phyloP scores from a whole-genome alignment of 2,797 vertebrate genomes.

The Chiloscyllium punctatum region DNA sequence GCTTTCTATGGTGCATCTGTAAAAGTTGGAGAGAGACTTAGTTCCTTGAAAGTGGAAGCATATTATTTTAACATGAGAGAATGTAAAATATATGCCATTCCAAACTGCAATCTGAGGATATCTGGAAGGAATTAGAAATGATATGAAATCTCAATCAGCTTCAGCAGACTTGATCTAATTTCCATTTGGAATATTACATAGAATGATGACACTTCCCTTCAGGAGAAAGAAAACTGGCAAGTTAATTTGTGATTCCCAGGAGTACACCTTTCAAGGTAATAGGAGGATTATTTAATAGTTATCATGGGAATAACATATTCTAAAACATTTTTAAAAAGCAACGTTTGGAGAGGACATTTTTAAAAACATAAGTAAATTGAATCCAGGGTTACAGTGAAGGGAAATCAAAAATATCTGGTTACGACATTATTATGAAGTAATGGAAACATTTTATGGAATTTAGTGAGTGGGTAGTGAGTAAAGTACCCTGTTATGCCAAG shows the following conservation, averaged over 20 bases:
- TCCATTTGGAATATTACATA: background rate
- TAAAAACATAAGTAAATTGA: background rate
- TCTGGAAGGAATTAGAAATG: background rate
- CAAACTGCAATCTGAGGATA: background rate
- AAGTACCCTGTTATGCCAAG: background rate
- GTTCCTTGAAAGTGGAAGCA: background rate
- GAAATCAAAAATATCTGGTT: background rate
- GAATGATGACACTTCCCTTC: background rate
- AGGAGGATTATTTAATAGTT: background rate
- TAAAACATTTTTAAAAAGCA: background rate
- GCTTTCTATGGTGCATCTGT: too few species aligned
- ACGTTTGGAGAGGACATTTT: background rate
- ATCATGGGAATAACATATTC: background rate
- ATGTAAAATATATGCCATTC: background rate
- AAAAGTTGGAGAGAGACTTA: too few species aligned
- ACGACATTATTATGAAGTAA: background rate
- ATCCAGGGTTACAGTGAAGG: background rate
- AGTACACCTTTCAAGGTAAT: background rate
- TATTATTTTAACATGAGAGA: background rate
- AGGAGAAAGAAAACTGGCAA: background rate
- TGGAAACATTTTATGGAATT: background rate
- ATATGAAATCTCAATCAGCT: background rate
- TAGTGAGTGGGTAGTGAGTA: background rate
- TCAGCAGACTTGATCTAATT: background rate
- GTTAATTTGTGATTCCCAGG: background rate